Conservation (phyloP, 2,113 vertebrate species). For the Alethe castanea region DNA sequence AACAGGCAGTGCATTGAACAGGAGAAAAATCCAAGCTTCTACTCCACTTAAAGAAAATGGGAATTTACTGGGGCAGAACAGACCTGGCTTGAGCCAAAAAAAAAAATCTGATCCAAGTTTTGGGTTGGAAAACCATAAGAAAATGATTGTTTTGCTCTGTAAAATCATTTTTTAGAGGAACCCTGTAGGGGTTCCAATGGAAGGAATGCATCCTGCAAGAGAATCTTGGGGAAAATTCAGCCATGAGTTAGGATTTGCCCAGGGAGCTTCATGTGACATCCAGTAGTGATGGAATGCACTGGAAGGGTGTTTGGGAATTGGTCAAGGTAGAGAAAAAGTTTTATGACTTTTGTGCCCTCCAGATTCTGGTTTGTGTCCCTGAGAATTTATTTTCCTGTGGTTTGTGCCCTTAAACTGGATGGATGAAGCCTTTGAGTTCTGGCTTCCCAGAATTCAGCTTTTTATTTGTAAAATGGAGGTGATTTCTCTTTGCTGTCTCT, state of each 20-base stretch:
- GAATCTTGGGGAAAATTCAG: neutral
- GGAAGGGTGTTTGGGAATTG: neutral
- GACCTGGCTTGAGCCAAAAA: neutral
- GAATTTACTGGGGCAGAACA: neutral
- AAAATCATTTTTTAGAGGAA: neutral
- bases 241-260: neutral
- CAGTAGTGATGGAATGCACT: neutral
- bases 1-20: conserved; percentile 14
- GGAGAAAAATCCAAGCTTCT: neutral
- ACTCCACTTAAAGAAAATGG: conserved; percentile 1
- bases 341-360: neutral
- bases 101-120: neutral
- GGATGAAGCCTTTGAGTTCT: neutral
- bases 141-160: neutral
- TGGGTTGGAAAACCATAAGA: neutral
- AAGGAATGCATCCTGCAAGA: neutral
- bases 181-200: neutral
- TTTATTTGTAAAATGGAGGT: neutral
- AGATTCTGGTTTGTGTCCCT: neutral
- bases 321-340: neutral
- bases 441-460: neutral
- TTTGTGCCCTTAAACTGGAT: neutral
- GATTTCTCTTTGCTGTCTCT: neutral
- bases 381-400: neutral
- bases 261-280: neutral